These are phyloP conservation scores for Euphydryas editha DNA, from an alignment of 2,888 invertebrate genomes.

Conservation along the genomic window DNA sequence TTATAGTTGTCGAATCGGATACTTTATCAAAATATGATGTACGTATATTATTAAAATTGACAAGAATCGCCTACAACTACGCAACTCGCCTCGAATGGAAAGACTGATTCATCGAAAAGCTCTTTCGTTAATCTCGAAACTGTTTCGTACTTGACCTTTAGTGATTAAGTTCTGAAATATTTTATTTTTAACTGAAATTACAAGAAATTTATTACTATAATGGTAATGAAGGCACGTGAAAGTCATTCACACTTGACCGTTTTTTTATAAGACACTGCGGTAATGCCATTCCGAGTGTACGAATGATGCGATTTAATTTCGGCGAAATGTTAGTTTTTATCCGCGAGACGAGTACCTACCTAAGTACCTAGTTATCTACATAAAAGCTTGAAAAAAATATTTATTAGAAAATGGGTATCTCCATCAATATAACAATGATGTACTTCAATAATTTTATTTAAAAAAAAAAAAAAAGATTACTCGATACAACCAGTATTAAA, in stretches of 20 bases:
- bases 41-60: conserved; percentile 19
- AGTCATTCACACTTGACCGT: conserved; percentile 46
- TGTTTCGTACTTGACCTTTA: neutral
- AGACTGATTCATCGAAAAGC: neutral
- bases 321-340: conserved; percentile 45
- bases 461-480: no score
- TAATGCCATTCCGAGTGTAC: conserved; percentile 37
- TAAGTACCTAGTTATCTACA: no score
- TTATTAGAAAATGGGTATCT: no score
- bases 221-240: conserved; percentile 36
- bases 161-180: neutral
- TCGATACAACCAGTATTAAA: no score
- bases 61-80: conserved; percentile 4
- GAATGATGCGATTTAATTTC: conserved; percentile 42
- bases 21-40: conserved; percentile 6
- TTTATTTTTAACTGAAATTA: conserved; percentile 19
- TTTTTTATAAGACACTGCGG: conserved; percentile 42
- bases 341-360: conserved; percentile 20
- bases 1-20: neutral
- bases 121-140: neutral
- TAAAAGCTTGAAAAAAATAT: no score
- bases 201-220: conserved; percentile 17
- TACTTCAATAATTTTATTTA: no score
- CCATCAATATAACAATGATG: no score
- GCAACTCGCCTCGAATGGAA: neutral